Evolutionary conservation across 1,140 invertebrate species (phyloP).

Genomic region (Drosophila pallidifrons): DNA sequence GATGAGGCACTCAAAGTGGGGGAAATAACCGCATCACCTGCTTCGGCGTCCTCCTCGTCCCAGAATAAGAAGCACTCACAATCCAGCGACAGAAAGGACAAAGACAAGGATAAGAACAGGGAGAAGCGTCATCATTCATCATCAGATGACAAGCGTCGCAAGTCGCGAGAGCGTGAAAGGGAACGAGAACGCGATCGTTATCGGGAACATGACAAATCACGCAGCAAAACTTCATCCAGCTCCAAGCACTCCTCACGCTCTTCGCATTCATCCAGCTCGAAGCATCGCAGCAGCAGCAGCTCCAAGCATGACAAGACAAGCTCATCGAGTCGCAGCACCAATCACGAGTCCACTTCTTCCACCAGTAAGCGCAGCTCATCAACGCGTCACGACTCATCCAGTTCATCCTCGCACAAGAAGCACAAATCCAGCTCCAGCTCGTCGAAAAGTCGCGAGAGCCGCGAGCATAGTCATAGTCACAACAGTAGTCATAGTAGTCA

Average conservation of each 20-base stretch:
- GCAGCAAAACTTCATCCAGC: slow-evolving; percentile 65
- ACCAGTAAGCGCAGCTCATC: slow-evolving; percentile 55
- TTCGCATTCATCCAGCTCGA: slow-evolving; percentile 69
- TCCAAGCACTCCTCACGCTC: slow-evolving; percentile 67
- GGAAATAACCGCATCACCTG: slow-evolving; percentile 45
- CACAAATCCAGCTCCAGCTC: slow-evolving; percentile 69
- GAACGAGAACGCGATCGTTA: slow-evolving; percentile 48
- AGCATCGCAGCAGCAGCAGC: slow-evolving; percentile 59
- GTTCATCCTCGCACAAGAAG: slow-evolving; percentile 48
- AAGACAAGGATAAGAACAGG: slow-evolving; percentile 28
- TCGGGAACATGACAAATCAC: slow-evolving; percentile 57
- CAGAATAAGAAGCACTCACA: slow-evolving; percentile 59
- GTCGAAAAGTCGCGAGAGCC: slow-evolving; percentile 39
- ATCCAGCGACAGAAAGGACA: slow-evolving; percentile 46
- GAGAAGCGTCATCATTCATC: slow-evolving; percentile 51
- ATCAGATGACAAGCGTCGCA: slow-evolving; percentile 57
- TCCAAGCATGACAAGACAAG: slow-evolving; percentile 57
- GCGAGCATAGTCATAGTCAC: slow-evolving; percentile 46
- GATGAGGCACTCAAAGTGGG: slow-evolving; percentile 30
- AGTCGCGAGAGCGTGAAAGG: slow-evolving; percentile 53
- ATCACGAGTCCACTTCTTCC: slow-evolving; percentile 53
- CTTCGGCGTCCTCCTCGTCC: slow-evolving; percentile 58
- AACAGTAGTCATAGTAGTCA: slow-evolving; percentile 32
- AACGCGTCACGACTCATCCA: slow-evolving; percentile 55
- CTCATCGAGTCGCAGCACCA: slow-evolving; percentile 61